phyloP scores from a whole-genome alignment of 2,797 vertebrate genomes.

The Lithobates pipiens region DNA sequence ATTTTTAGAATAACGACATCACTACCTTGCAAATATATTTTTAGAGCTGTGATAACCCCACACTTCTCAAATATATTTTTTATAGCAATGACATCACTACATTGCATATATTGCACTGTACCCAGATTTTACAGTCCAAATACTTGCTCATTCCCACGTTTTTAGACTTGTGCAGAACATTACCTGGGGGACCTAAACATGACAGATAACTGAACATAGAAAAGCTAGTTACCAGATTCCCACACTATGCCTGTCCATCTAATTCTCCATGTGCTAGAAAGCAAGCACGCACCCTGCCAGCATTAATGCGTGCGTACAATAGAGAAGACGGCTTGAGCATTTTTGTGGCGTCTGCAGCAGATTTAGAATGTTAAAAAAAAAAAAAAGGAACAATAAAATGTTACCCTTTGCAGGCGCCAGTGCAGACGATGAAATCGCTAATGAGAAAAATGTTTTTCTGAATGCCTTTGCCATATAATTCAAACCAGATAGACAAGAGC shows the following conservation, averaged over 20 bases:
- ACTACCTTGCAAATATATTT: no score
- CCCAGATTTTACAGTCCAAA: not conserved
- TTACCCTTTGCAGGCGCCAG: slow-evolving; percentile 64
- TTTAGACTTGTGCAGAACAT: slow-evolving; percentile 5
- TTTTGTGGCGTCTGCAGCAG: slow-evolving; percentile 37
- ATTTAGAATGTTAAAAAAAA: slow-evolving; percentile 61
- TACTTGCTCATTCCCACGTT: not conserved
- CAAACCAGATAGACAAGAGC: slow-evolving; percentile 54
- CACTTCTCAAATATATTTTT: not conserved
- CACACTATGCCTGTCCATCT: slow-evolving; percentile 47
- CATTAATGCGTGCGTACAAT: slow-evolving; percentile 48
- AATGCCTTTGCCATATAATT: slow-evolving; percentile 53
- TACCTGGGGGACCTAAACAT: slow-evolving; percentile 4
- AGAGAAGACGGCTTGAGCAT: slow-evolving; percentile 37
- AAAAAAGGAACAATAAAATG: slow-evolving; percentile 65
- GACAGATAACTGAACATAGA: slow-evolving; percentile 30
- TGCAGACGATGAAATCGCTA: slow-evolving; percentile 63
- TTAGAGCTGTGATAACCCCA: no score
- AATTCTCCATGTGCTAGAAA: slow-evolving; percentile 37
- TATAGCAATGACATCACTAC: not conserved
- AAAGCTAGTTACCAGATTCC: slow-evolving; percentile 34
- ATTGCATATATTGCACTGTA: not conserved
- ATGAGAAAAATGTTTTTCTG: slow-evolving; percentile 60
- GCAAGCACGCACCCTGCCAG: slow-evolving; percentile 37
- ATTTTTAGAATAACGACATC: no score